Evolutionary conservation across 2,113 vertebrate species (phyloP).

Genomic region (Ursus arctos): DNA sequence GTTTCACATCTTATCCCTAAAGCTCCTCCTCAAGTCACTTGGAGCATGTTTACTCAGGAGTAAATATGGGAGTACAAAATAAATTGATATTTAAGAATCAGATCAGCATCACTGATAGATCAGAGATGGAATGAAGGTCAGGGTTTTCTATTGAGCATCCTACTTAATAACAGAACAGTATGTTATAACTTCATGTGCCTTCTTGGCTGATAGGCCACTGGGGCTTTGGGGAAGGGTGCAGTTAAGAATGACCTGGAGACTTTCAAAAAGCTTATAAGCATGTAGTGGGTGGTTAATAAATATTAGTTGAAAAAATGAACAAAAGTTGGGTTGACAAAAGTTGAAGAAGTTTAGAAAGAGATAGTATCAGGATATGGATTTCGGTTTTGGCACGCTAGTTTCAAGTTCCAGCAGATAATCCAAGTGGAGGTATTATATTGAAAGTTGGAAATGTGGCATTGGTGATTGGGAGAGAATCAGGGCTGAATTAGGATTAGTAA

Average conservation of each 20-base stretch:
- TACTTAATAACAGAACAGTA: neutral
- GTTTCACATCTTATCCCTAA: neutral
- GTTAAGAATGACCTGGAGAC: neutral
- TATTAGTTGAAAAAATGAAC: neutral
- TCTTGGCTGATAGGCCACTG: constrained; percentile 2
- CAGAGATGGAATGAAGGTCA: neutral
- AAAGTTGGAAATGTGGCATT: constrained; percentile 19
- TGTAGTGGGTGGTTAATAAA: neutral
- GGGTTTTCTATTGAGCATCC: neutral
- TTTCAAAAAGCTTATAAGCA: neutral
- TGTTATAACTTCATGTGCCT: neutral
- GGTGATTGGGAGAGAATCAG: neutral
- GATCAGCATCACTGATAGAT: neutral
- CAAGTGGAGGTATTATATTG: neutral
- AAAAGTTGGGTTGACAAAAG: neutral
- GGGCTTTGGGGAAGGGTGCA: neutral
- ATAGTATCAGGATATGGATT: neutral
- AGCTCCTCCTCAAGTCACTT: neutral
- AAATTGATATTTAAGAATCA: neutral
- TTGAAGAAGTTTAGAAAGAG: constrained; percentile 1
- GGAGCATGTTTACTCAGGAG: neutral
- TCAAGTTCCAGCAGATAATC: neutral
- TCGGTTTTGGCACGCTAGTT: neutral
- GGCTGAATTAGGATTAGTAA: neutral
- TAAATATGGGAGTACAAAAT: neutral